Percentiles rank a stretch among this genome's conserved stretches.
Conservation (phyloP, 2,888 invertebrate genomes). For the Rhagonycha fulva region DNA sequence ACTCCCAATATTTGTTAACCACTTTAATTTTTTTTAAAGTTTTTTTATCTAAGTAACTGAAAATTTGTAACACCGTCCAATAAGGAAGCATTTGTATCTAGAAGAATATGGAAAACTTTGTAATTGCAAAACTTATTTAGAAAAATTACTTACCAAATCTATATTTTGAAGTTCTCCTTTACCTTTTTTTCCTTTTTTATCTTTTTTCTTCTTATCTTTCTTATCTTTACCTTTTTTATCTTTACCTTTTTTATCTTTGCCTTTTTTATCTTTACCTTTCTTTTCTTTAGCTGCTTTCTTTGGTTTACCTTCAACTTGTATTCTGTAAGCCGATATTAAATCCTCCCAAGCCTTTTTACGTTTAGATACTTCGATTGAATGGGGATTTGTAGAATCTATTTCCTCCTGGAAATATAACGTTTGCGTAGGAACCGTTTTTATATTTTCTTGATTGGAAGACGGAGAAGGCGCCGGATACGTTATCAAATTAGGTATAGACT, state of each 20-base stretch:
- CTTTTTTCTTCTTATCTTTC: constrained; percentile 15
- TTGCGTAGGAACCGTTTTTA: background rate
- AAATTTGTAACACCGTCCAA: constrained; percentile 38
- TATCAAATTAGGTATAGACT: background rate
- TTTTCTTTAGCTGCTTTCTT: constrained; percentile 11
- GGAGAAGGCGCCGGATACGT: background rate
- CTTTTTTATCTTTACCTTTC: constrained; percentile 9
- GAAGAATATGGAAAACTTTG: background rate
- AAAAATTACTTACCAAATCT: constrained; percentile 10
- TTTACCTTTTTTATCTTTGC: constrained; percentile 1
- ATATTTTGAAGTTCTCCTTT: constrained; percentile 11
- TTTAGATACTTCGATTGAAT: constrained; percentile 14
- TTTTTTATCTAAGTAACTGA: constrained; percentile 34
- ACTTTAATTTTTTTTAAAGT: constrained; percentile 27
- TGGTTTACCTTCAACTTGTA: constrained; percentile 22
- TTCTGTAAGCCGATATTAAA: constrained; percentile 24
- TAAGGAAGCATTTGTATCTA: constrained; percentile 39
- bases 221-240: constrained; percentile 14
- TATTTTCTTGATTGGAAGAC: background rate
- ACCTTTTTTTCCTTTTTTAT: constrained; percentile 11
- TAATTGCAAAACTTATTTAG: background rate
- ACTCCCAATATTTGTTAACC: constrained; percentile 38
- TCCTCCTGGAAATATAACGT: background rate
- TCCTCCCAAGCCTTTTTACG: constrained; percentile 26
- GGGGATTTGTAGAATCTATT: constrained; percentile 16